Conservation (phyloP, 2,888 invertebrate species). For the Myathropa florea region DNA sequence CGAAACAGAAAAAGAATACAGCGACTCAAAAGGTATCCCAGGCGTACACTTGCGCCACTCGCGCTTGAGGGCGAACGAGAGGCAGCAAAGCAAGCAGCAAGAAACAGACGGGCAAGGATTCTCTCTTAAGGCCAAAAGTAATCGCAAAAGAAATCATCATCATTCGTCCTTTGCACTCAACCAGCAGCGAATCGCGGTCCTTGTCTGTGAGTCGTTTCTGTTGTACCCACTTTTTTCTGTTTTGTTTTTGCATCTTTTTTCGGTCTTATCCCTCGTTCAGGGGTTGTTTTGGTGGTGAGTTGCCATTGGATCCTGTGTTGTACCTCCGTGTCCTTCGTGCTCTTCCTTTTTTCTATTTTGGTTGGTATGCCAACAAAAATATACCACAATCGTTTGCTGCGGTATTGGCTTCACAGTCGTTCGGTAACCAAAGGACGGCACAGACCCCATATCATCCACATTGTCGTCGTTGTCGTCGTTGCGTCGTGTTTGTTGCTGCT, state of each 20-base stretch:
- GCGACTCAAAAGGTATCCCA: background rate
- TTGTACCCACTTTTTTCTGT: background rate
- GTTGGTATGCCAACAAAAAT: slow-evolving; percentile 68
- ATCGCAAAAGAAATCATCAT: slow-evolving; percentile 18
- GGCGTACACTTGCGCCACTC: background rate
- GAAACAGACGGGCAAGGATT: too few relatives aligned
- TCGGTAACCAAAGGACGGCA: slow-evolving; percentile 49
- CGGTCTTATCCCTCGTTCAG: slow-evolving; percentile 34
- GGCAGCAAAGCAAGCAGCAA: background rate
- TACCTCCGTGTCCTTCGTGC: background rate
- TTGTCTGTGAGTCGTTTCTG: slow-evolving; percentile 37
- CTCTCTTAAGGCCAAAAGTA: background rate
- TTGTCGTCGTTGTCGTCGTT: background rate
- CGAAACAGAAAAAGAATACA: background rate
- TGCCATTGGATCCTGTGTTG: slow-evolving; percentile 62
- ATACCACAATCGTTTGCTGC: slow-evolving; percentile 69
- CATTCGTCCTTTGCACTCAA: slow-evolving; percentile 55
- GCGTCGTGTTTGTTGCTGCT: background rate
- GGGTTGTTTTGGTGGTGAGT: slow-evolving; percentile 68
- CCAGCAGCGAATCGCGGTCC: slow-evolving; percentile 24
- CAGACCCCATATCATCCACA: background rate
- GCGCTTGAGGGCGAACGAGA: background rate
- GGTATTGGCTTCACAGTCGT: slow-evolving; percentile 59
- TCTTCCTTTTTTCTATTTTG: background rate
- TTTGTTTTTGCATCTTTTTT: background rate